Evolutionary conservation across 2,113 vertebrate species (phyloP).

Genomic region (Parus major): DNA sequence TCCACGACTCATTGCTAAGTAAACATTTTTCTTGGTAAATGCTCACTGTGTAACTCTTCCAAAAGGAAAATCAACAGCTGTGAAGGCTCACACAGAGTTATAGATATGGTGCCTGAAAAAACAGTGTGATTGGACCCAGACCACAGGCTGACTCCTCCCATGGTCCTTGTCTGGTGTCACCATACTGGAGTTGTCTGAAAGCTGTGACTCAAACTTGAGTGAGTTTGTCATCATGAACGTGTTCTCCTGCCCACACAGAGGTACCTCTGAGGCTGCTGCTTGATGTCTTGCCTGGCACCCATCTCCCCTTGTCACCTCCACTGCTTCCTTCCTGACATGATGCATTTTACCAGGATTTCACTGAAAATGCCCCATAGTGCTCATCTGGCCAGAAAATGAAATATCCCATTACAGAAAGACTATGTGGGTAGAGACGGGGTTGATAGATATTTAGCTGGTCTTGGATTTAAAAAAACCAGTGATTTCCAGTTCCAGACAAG

Average conservation of each 20-base stretch:
- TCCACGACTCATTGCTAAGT: background rate
- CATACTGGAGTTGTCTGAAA: background rate
- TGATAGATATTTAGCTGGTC: background rate
- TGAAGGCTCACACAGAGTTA: background rate
- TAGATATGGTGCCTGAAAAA: background rate
- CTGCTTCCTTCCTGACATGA: background rate
- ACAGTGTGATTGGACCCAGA: background rate
- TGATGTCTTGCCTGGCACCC: rapidly evolving
- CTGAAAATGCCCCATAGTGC: background rate
- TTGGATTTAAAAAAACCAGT: rapidly evolving
- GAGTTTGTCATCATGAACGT: rapidly evolving
- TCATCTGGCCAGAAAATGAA: background rate
- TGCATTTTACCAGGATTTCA: background rate
- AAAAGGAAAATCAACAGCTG: background rate
- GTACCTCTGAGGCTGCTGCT: background rate
- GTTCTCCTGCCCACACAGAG: rapidly evolving
- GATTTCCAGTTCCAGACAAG: background rate
- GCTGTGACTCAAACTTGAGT: background rate
- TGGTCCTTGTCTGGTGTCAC: background rate
- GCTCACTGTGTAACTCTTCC: background rate
- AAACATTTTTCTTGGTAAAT: background rate
- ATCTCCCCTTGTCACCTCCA: rapidly evolving
- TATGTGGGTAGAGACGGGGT: background rate
- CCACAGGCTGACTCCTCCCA: background rate
- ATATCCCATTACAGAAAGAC: background rate